These are phyloP conservation scores for Potamarius usumacintae DNA, from an alignment of 2,113 vertebrate genomes.

Conservation along the genomic window DNA sequence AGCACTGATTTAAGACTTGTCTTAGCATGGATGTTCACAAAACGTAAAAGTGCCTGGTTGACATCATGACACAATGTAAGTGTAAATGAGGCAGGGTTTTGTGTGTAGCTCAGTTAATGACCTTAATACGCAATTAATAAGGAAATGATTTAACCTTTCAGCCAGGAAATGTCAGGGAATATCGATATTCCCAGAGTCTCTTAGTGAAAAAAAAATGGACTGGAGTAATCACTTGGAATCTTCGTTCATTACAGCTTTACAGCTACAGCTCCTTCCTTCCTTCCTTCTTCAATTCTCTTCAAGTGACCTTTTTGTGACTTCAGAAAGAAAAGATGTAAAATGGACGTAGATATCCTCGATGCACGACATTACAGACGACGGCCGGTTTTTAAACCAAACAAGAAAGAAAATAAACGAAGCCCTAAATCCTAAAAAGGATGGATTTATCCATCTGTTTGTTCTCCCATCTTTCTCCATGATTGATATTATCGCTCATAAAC, in stretches of 20 bases:
- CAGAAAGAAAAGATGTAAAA: neutral
- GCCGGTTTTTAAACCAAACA: neutral
- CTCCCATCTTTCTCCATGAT: neutral
- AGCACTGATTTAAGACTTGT: slow-evolving; percentile 20
- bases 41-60: slow-evolving; percentile 6
- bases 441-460: neutral
- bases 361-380: neutral
- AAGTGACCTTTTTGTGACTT: neutral
- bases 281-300: neutral
- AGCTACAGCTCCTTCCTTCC: neutral
- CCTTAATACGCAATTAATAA: neutral
- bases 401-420: neutral
- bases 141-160: neutral
- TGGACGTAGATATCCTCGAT: neutral
- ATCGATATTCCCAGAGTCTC: neutral
- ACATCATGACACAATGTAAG: neutral
- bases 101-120: neutral
- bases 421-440: neutral
- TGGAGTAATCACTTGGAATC: neutral
- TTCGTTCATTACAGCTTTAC: neutral
- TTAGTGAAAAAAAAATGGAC: neutral
- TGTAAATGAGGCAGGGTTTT: neutral
- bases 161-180: neutral
- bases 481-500: neutral
- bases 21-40: neutral